Conservation (phyloP, 2,113 vertebrate species). For the Peromyscus polionotus region DNA sequence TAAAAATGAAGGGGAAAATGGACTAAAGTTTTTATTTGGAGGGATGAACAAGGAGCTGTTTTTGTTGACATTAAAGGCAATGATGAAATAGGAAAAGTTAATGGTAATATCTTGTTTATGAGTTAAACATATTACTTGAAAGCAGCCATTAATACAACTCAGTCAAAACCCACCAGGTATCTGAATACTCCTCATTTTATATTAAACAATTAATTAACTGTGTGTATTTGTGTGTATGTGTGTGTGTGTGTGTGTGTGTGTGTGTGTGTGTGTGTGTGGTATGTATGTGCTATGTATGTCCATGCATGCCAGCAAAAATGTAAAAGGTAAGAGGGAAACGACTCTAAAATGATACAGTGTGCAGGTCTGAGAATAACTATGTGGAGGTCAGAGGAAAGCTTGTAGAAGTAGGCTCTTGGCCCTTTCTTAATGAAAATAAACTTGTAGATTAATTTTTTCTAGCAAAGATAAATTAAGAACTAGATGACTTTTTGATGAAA, state of each 20-base stretch:
- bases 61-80: background rate
- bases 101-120: background rate
- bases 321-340: background rate
- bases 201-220: background rate
- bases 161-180: background rate
- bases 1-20: background rate
- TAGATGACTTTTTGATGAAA: background rate
- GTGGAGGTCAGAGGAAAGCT: background rate
- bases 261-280: background rate
- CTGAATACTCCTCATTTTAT: background rate
- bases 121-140: background rate
- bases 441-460: background rate
- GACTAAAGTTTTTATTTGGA: background rate
- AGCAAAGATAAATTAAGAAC: background rate
- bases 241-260: background rate
- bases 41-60: background rate
- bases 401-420: too few relatives aligned
- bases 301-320: background rate
- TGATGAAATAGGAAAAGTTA: background rate
- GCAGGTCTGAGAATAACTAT: background rate
- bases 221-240: background rate
- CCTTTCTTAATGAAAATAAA: background rate
- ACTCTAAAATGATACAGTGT: background rate
- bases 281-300: background rate
- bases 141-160: too few relatives aligned